phyloP scores from a whole-genome alignment of 64 coral and sea anemone species.

The Montipora efflorescens region DNA sequence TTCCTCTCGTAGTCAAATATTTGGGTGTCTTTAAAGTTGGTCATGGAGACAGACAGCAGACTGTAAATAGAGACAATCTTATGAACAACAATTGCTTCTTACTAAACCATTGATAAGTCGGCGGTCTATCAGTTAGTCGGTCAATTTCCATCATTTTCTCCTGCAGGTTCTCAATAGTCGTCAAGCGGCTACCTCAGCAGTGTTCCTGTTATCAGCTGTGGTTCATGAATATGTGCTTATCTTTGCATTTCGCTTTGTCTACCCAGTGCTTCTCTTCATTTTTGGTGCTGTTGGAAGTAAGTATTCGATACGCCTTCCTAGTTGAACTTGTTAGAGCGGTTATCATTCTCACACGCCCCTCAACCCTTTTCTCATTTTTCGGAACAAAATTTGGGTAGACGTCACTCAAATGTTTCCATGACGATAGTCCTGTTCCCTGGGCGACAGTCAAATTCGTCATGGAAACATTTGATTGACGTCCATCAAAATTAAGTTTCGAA shows the following conservation, averaged over 20 bases:
- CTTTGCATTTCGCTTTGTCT: slow-evolving; percentile 90
- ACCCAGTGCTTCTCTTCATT: slow-evolving; percentile 89
- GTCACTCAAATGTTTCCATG: too few species aligned
- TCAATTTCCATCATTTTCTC: neutral
- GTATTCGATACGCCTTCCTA: neutral
- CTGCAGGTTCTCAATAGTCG: slow-evolving; percentile 77
- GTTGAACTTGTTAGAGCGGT: too few species aligned
- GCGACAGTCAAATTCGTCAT: too few species aligned
- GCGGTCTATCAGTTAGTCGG: neutral
- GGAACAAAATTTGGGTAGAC: too few species aligned
- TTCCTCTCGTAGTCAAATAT: too few species aligned
- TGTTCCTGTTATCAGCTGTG: slow-evolving; percentile 89
- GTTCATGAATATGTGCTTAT: slow-evolving; percentile 96
- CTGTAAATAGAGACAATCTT: neutral
- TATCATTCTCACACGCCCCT: too few species aligned
- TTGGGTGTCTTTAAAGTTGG: too few species aligned
- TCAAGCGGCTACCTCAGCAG: slow-evolving; percentile 65
- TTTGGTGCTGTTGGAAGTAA: slow-evolving; percentile 94
- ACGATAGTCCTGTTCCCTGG: too few species aligned
- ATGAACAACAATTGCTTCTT: neutral
- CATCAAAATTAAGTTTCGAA: too few species aligned
- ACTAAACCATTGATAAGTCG: neutral
- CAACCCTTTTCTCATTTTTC: too few species aligned
- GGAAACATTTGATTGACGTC: too few species aligned
- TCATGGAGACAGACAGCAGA: too few species aligned